Conservation (phyloP, 2,888 invertebrate species). For the Drosophila leonis region DNA sequence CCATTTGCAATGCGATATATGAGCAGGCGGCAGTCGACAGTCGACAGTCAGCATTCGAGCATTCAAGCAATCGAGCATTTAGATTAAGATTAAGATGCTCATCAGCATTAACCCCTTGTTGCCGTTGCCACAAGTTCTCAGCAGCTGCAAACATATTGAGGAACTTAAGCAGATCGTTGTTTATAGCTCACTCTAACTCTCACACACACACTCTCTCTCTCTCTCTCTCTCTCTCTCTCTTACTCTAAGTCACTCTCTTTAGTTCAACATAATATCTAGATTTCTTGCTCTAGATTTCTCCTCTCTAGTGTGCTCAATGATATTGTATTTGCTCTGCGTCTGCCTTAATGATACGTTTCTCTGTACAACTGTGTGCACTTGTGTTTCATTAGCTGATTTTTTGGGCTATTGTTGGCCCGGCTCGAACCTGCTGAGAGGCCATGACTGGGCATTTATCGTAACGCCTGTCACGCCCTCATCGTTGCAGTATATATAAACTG, state of each 20-base stretch:
- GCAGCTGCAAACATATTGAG: background rate
- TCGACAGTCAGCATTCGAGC: background rate
- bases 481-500: conserved; percentile 33
- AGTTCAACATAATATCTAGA: background rate
- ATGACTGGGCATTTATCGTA: conserved; percentile 41
- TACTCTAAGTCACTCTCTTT: too few relatives aligned
- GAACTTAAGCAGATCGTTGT: background rate
- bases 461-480: conserved; percentile 53
- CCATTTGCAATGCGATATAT: conserved; percentile 29
- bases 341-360: background rate
- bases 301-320: background rate
- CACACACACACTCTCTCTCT: too few relatives aligned
- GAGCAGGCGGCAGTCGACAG: conserved; percentile 11
- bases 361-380: conserved; percentile 25
- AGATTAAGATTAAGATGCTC: conserved; percentile 31
- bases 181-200: background rate
- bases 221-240: too few relatives aligned
- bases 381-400: conserved; percentile 33
- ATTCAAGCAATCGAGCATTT: conserved; percentile 17
- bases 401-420: conserved; percentile 6
- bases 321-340: background rate
- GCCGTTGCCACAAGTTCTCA: conserved; percentile 37
- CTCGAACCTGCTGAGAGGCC: conserved; percentile 20
- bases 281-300: background rate
- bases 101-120: conserved; percentile 51